Evolutionary conservation across 2,888 invertebrate genomes (phyloP).

Genomic region (Dasysyrphus tricinctus): DNA sequence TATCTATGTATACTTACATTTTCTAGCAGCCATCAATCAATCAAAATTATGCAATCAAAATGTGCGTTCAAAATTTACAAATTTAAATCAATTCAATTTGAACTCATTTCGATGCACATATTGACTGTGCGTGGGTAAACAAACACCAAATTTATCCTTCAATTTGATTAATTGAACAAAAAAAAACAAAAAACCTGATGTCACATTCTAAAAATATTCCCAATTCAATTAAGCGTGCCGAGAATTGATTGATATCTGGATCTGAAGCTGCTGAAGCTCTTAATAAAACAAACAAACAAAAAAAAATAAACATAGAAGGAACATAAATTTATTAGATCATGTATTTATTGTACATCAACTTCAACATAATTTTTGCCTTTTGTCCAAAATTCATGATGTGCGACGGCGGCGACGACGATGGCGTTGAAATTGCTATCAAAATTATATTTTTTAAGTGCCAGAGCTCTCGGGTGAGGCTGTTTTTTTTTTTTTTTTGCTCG

Average conservation of each 20-base stretch:
- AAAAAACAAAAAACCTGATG: constrained; percentile 34
- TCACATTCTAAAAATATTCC: constrained; percentile 67
- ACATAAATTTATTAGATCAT: constrained; percentile 40
- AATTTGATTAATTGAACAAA: constrained; percentile 25
- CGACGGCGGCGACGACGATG: too few relatives aligned
- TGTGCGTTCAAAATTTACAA: constrained; percentile 30
- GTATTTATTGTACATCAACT: background rate
- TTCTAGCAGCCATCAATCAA: constrained; percentile 30
- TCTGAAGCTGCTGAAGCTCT: constrained; percentile 8
- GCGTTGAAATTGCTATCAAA: constrained; percentile 17
- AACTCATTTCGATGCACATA: constrained; percentile 27
- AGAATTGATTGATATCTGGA: constrained; percentile 68
- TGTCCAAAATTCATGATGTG: constrained; percentile 5
- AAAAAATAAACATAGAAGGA: constrained; percentile 28
- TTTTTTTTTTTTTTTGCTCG: constrained; percentile 30
- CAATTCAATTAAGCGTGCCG: constrained; percentile 63
- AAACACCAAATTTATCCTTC: constrained; percentile 42
- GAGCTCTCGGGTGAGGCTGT: constrained; percentile 11
- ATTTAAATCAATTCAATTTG: constrained; percentile 34
- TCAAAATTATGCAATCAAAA: constrained; percentile 29
- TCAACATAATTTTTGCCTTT: constrained; percentile 15
- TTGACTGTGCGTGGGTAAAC: constrained; percentile 22
- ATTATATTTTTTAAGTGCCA: constrained; percentile 53
- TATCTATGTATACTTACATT: too few relatives aligned
- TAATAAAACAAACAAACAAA: background rate